Evolutionary conservation across 2,888 invertebrate species (phyloP), one percentile per base, ranked within the genome.

Genomic region (Marasmarcha lunaedactyla): DNA sequence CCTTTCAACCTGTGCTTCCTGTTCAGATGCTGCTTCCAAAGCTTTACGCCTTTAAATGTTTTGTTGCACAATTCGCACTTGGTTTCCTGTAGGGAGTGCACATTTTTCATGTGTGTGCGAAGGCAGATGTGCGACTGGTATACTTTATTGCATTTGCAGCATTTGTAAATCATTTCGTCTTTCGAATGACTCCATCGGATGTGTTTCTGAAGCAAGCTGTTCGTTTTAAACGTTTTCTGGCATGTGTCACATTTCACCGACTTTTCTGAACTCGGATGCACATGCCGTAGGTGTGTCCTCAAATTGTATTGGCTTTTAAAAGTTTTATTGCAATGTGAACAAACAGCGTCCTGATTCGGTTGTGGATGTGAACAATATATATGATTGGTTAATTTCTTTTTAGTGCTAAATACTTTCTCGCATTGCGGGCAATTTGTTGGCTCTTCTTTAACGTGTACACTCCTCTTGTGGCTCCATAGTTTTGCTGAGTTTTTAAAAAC

Each of bases 291-390:
- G 36, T 65, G 65, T 1, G 60, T 40, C 39, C 59, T 63, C 4
- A 64, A 47, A 36, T 55, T 57, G 35, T 59, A 52, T n/a, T 46
- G 47, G 1, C 54, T 52, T 41, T 57, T 58, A 36, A 59, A 67
- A 0, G 40, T 44, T 43, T 65, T 65, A 0, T 46, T 42, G 36
- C 66, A 66, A 1, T 57, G 41, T 0, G 42, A 30, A 14, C 66
- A 66, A 1, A 38, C 44, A 0, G 53, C 55, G 20, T 47, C 51
- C 6, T 56, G 51, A 1, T 52, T 46, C 0, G 54, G 55, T 10
- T 57, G 46, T 0, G 61, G 57, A 14, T 66, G 66, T 0, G 61
- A 51, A 35, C 53, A 61, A 38, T 55, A 63, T 1, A 58, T 50
- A 40, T 66, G 66, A 20, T 63, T 59, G 20, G 50, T 50, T 0